phyloP scores from a whole-genome alignment of 2,888 invertebrate species.

The Rotaria socialis region DNA sequence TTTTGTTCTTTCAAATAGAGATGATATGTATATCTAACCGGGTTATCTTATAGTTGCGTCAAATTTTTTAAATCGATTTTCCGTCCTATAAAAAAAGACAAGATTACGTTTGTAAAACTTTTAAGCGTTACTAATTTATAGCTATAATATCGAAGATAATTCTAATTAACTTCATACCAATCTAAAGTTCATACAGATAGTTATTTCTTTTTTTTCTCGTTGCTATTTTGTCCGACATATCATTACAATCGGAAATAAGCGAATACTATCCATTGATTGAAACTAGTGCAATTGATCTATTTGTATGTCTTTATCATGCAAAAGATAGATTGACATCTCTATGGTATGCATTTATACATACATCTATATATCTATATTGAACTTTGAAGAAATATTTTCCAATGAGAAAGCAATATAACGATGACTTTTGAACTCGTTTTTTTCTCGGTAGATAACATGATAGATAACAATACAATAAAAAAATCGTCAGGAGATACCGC shows the following conservation, averaged over 20 bases:
- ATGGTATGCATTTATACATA: neutral
- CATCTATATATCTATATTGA: neutral
- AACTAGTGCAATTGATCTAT: conserved; percentile 23
- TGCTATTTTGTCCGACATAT: neutral
- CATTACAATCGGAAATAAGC: neutral
- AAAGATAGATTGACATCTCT: conserved; percentile 14
- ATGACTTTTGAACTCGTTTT: conserved; percentile 11
- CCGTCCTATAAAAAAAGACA: too few species aligned
- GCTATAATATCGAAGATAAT: neutral
- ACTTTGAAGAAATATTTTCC: conserved; percentile 26
- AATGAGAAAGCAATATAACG: neutral
- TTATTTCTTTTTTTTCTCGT: neutral
- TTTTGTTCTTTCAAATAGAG: too few species aligned
- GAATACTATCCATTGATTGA: neutral
- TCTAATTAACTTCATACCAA: neutral
- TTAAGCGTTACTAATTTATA: neutral
- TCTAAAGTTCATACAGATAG: neutral
- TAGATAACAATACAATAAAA: neutral
- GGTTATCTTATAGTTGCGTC: too few species aligned
- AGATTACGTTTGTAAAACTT: too few species aligned
- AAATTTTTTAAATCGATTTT: too few species aligned
- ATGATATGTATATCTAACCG: too few species aligned
- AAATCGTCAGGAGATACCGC: conserved; percentile 7
- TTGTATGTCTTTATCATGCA: neutral
- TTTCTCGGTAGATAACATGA: conserved; percentile 24